Base-by-base conservation (phyloP, 1,140 invertebrate species). In the Cotesia chilonis region DNA sequence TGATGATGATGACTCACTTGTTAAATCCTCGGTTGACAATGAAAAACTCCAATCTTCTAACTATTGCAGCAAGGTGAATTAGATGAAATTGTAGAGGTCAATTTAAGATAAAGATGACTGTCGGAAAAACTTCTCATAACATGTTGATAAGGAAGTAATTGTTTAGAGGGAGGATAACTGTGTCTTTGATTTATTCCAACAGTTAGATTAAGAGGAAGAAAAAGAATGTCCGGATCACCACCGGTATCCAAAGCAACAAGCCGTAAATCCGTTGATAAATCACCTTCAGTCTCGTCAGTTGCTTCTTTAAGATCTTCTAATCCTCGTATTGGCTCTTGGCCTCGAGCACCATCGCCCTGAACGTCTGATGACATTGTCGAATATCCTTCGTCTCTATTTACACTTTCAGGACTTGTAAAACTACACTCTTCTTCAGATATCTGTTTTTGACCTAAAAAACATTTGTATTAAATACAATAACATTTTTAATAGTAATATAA, bases 351-450 rank as follows among this genome's bases (percentile, higher is more conserved):
- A 75, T 93, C 92, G 1, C 90, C 90, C 81, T 95, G 93, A 2
- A 95, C 92, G 81, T 96, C 94, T 78, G 93, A 94, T 1, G 94
- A 95, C 94, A 96, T 96, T 3, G 94, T 95, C 37, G 94, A 95
- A 82, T 96, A 96, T 1, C 94, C 94, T 84, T 96, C 94, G 85
- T 95, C 94, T 75, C 92, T 90, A 74, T 93, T 93, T 9, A 92
- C 92, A 77, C 90, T 92, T 76, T 92, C 91, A 0, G 91, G 91
- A 74, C 91, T 92, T 81, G 92, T n/a, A n/a, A n/a, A 91, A 70
- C 90, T 88, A 74, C 87, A 90, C 7, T 89, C 89, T 4, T 87
- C 89, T 80, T 90, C 90, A 28, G 87, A 87, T 9, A 81, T 78
- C 28, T 28, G 28, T 71, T 85, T 81, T 66, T 85, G 82, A 68